phyloP scores from a whole-genome alignment of 2,888 invertebrate species.

The Tetranychus truncatus region DNA sequence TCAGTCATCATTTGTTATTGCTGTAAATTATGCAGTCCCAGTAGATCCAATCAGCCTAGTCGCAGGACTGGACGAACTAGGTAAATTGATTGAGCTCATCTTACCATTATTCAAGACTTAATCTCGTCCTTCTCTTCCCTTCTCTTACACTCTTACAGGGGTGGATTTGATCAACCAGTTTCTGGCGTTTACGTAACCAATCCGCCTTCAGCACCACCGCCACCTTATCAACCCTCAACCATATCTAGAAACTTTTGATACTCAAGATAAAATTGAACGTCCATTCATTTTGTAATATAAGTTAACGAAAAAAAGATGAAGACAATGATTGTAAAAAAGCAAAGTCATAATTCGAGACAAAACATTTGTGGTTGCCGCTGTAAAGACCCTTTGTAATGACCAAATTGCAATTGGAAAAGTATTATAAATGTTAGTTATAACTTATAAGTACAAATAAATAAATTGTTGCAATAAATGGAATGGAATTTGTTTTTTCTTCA shows the following conservation, averaged over 20 bases:
- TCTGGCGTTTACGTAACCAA: background rate
- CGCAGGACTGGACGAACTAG: background rate
- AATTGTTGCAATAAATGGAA: too few relatives aligned
- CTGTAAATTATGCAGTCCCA: background rate
- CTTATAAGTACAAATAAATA: too few relatives aligned
- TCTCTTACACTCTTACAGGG: background rate
- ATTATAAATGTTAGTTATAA: too few relatives aligned
- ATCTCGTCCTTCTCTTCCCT: background rate
- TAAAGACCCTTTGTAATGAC: too few relatives aligned
- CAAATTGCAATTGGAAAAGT: too few relatives aligned
- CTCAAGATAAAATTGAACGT: background rate
- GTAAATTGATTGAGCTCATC: background rate
- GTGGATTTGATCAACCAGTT: background rate
- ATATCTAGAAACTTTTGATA: background rate
- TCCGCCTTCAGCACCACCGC: background rate
- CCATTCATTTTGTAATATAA: too few relatives aligned
- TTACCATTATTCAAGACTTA: background rate
- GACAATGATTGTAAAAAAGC: too few relatives aligned
- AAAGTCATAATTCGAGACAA: too few relatives aligned
- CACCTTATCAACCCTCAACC: background rate
- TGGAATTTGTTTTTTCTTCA: too few relatives aligned
- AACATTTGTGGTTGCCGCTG: too few relatives aligned
- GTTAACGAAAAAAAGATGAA: too few relatives aligned
- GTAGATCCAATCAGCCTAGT: background rate
- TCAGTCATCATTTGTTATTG: background rate